A percentile compares a stretch with the other conserved stretches of the same genome.
These are phyloP conservation scores for Drosophila borborema DNA, from an alignment of 2,888 invertebrate genomes.

Conservation along the genomic window DNA sequence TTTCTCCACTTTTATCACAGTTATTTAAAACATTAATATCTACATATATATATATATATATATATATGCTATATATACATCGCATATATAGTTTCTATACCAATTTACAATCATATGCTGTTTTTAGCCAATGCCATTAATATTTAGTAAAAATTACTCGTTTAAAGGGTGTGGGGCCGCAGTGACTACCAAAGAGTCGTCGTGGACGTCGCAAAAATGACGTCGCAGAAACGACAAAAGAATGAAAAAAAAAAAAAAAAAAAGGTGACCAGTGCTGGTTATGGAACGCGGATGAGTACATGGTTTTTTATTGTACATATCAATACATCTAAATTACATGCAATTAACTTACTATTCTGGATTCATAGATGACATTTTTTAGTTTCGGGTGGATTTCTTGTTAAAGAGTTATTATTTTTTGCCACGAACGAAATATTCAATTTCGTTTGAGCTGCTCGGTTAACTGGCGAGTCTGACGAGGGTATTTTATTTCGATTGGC, in stretches of 20 bases:
- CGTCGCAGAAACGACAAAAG: constrained; percentile 80
- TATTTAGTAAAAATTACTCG: constrained; percentile 45
- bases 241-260: constrained; percentile 43
- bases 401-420: constrained; percentile 57
- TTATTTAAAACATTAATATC: constrained; percentile 25
- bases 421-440: constrained; percentile 78
- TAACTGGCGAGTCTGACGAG: constrained; percentile 39
- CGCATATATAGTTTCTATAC: constrained; percentile 13
- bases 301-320: constrained; percentile 31
- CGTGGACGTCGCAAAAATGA: constrained; percentile 77
- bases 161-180: constrained; percentile 53
- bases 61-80: not conserved
- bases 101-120: constrained; percentile 41
- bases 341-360: constrained; percentile 91
- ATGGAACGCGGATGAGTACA: constrained; percentile 57
- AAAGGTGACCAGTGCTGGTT: constrained; percentile 51
- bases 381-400: constrained; percentile 41
- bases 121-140: constrained; percentile 38
- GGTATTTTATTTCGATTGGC: constrained; percentile 42
- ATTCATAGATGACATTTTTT: constrained; percentile 88
- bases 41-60: not conserved
- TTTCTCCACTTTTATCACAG: constrained; percentile 34
- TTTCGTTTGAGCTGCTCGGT: constrained; percentile 58
- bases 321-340: constrained; percentile 55
- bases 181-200: constrained; percentile 56